Base-by-base conservation (phyloP, 1,140 invertebrate species). In the Halictus rubicundus region DNA sequence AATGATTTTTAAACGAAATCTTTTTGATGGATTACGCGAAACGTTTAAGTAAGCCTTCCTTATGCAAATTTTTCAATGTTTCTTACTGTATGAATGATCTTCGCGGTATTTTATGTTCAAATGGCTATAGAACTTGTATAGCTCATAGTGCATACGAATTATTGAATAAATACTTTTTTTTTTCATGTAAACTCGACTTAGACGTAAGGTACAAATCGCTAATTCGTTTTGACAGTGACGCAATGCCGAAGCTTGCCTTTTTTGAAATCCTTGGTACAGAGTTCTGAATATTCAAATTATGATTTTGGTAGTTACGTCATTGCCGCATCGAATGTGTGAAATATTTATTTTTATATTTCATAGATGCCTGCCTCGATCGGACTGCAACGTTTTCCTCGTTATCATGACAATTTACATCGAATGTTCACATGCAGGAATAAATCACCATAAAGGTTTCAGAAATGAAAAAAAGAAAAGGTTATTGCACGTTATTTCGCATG, bases 101-200 rank as follows among this genome's bases (percentile, higher is more conserved):
- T 16, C 16, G 49, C 49, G 49, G 19, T 52, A 52, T 21, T 52
- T 52, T 19, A 19, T 52, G 16, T 4, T 19, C 42, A 5, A 32
- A 32, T 32, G 32, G 2, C 32, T 32, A 12, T 46, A 46, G 9
- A 46, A 46, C 42, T 46, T 46, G 42, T 25, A 7, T 14, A 49
- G 49, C 19, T 25, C 1, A 5, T 46, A n/a, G 66, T 65, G 25
- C 42, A 9, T 21, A 37, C 16, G 39, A 39, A 78, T 74, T 42
- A 19, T 16, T 16, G 1, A 21, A 25, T 78, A 7, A n/a, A 57
- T 25, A 27, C 57, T n/a, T n/a, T n/a, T 32, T 32, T n/a, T 60
- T 49, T 37, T 70, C 37, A 52, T 70, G 80, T 78, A 86, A 86
- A 85, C 75, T 75, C 75, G 83, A 52, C 75, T 68, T 59, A 54